Base-by-base conservation (phyloP, 2,797 vertebrate species). In the Mormyrus hasselquistii region DNA sequence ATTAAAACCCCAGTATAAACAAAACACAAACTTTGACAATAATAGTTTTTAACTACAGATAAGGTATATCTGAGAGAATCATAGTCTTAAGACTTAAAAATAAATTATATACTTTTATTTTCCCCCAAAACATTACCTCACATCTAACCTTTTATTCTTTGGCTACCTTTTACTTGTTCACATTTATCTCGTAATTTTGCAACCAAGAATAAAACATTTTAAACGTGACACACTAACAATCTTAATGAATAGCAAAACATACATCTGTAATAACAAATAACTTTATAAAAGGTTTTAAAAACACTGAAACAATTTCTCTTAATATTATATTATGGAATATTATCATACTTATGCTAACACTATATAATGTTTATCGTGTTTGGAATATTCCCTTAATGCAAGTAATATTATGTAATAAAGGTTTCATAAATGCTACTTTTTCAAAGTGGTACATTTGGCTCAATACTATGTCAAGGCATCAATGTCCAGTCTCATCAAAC, bases 91-190 rank as follows among this genome's bases (percentile, higher is more conserved):
- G 84, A 73, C 89, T 89, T 87, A 87, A 89, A 88, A 89, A 89
- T 89, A 89, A 89, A 89, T 89, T 87, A 89, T 87, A 87, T 88
- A 41, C 29, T 65, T 89, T 65, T 76, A 87, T 76, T 55, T 86
- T 55, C 41, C 53, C 53, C 53, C 85, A 87, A 89, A 89, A 86
- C 84, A 52, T 52, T 14, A 73, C 84, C 84, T 89, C 84, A 76
- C n/a, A 53, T 86, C 84, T 86, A 57, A 53, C 25, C 14, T 90
- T 92, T 93, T 93, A 93, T 93, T 96, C 95, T 96, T 95, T 96
- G 96, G 95, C 94, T 95, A 93, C 89, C 90, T 93, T 92, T 93
- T 29, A 93, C 38, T 76, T 87, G 84, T 89, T 89, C 89, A 95
- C 93, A 93, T 92, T 94, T 90, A 90, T 91, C 89, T 88, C 38